phyloP scores from a whole-genome alignment of 2,113 vertebrate genomes.

The Varanus salvator region DNA sequence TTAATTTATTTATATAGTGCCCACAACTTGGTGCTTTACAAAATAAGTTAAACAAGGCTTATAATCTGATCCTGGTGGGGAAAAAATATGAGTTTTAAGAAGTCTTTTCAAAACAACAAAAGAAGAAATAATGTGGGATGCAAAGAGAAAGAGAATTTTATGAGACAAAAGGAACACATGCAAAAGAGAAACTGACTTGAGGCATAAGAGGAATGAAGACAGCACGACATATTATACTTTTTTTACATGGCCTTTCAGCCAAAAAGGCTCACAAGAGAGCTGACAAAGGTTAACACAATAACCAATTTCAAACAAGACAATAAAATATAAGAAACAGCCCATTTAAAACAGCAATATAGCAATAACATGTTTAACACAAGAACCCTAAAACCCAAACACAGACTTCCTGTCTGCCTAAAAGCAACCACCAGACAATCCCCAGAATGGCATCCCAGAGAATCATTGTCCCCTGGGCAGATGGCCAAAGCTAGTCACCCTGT shows the following conservation, averaged over 20 bases:
- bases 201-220: background rate
- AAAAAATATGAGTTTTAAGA: background rate
- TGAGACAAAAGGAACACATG: background rate
- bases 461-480: no score
- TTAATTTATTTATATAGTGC: background rate
- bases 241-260: background rate
- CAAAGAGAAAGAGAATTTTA: background rate
- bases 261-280: background rate
- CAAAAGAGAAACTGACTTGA: background rate
- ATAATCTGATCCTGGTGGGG: background rate
- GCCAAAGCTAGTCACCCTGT: no score
- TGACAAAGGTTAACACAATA: background rate
- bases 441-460: background rate
- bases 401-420: background rate
- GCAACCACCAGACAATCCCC: background rate
- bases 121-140: background rate
- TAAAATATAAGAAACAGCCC: background rate
- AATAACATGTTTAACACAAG: background rate
- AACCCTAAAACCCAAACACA: background rate
- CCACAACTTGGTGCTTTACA: background rate
- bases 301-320: background rate
- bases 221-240: background rate
- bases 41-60: background rate
- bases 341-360: background rate
- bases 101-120: background rate